Conservation (phyloP, 2,797 vertebrate genomes). For the Sylvia borin region DNA sequence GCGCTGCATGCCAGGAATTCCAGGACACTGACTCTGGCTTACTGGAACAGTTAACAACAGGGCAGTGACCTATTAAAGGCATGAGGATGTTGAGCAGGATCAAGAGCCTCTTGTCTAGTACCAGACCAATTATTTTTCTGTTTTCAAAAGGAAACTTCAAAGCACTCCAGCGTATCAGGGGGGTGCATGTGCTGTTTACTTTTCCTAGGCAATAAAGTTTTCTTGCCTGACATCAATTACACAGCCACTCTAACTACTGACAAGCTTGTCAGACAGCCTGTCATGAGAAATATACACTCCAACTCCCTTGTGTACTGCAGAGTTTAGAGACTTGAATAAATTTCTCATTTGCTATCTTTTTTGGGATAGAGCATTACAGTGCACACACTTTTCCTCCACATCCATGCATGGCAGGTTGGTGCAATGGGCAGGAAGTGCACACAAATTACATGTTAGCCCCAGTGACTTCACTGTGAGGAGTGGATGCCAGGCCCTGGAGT, state of each 20-base stretch:
- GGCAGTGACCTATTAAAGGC: slow-evolving; percentile 43
- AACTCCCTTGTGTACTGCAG: neutral
- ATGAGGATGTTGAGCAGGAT: neutral
- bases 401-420: accelerated
- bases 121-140: neutral
- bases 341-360: neutral
- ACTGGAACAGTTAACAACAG: slow-evolving; percentile 57
- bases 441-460: neutral
- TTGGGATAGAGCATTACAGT: neutral
- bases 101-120: neutral
- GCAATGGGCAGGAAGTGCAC: neutral
- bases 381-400: neutral
- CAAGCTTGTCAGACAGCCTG: neutral
- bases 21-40: slow-evolving; percentile 49
- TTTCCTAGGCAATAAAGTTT: neutral
- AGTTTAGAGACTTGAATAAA: neutral
- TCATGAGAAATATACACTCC: neutral
- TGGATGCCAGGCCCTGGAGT: neutral
- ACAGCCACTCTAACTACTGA: neutral
- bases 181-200: neutral
- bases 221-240: neutral
- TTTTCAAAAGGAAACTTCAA: slow-evolving; percentile 10
- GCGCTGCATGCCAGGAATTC: slow-evolving; percentile 34
- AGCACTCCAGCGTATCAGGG: neutral
- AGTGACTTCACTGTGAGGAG: neutral